These are phyloP conservation scores for Struthidea cinerea DNA, from an alignment of 2,113 vertebrate genomes.

Conservation along the genomic window DNA sequence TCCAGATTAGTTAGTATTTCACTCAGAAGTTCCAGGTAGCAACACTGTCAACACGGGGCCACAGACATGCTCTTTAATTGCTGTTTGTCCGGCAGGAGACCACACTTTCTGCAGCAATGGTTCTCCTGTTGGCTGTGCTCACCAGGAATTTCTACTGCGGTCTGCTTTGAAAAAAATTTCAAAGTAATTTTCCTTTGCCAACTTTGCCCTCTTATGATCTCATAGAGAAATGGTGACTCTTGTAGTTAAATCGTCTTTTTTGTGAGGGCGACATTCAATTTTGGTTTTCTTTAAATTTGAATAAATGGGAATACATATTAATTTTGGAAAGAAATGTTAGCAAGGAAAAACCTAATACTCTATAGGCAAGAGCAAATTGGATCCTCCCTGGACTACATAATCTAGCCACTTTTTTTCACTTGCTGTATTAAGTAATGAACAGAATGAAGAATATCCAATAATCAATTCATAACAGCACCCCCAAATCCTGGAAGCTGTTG, in stretches of 20 bases:
- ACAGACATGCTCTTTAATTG: background rate
- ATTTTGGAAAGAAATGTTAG: background rate
- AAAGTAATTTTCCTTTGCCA: background rate
- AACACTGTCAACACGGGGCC: background rate
- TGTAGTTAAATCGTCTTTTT: background rate
- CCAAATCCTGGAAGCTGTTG: background rate
- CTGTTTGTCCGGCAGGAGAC: background rate
- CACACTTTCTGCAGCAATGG: background rate
- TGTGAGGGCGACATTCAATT: rapidly evolving
- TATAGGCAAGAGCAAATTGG: background rate
- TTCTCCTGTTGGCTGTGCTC: background rate
- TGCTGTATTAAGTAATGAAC: background rate
- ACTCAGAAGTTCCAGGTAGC: background rate
- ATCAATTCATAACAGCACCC: background rate
- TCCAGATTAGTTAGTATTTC: background rate
- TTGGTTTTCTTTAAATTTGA: background rate
- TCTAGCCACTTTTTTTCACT: background rate
- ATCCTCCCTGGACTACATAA: background rate
- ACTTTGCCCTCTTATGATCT: background rate
- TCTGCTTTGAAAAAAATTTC: background rate
- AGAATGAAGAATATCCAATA: background rate
- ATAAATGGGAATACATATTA: background rate
- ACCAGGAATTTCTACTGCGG: background rate
- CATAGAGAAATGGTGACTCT: background rate
- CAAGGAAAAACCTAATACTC: background rate